Evolutionary conservation across 2,797 vertebrate species (phyloP).

Genomic region (Potorous gilbertii): DNA sequence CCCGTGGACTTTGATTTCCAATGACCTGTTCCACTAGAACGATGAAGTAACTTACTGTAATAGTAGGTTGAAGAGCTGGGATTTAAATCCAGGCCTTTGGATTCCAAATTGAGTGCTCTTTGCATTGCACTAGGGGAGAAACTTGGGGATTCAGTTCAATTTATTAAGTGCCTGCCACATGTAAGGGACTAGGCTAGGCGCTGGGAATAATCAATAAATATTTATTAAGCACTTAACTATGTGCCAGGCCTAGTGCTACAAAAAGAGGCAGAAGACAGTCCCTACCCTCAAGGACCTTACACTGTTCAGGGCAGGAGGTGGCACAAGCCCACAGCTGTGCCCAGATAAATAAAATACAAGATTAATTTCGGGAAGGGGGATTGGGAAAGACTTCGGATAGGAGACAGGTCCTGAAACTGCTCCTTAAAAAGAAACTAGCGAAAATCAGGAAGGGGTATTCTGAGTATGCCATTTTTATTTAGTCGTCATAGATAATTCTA

Average conservation of each 20-base stretch:
- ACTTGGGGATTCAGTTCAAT: neutral
- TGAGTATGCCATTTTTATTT: conserved; percentile 19
- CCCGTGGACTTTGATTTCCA: neutral
- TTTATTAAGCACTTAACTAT: neutral
- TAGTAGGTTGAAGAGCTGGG: neutral
- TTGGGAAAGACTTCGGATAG: neutral
- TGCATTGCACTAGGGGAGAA: neutral
- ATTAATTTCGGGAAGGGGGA: neutral
- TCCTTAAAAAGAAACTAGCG: neutral
- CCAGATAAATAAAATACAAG: neutral
- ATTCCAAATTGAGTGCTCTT: neutral
- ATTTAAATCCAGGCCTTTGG: neutral
- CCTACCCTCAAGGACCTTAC: neutral
- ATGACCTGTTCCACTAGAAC: neutral
- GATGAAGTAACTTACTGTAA: neutral
- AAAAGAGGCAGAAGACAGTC: neutral
- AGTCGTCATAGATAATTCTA: conserved; percentile 59
- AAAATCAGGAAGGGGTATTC: neutral
- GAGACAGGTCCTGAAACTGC: neutral
- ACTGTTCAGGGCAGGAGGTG: neutral
- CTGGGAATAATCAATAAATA: neutral
- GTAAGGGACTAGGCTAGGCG: neutral
- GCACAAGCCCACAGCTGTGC: neutral
- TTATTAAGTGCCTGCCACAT: neutral
- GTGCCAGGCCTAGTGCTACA: neutral